Evolutionary conservation across 2,113 vertebrate species (phyloP), one percentile per base, ranked within the genome.

Genomic region (Gila orcuttii): DNA sequence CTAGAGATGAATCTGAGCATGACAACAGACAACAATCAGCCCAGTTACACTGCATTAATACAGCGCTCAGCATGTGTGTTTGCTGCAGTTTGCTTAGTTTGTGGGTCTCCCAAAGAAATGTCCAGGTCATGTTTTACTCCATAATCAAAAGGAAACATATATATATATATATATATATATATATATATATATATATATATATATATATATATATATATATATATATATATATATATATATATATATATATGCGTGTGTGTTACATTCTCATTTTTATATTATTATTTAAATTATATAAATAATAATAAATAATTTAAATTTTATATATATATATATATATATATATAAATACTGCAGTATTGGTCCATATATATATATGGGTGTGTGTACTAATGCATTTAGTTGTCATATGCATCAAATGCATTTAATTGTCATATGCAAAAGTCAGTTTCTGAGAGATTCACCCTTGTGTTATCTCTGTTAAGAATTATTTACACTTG

Each of bases 1-100:
- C n/a, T 62, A 60, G 52, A 28, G 55, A 73, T 59, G 31, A 71
- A 75, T 36, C 59, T 60, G 33, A 83, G 47, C 36, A 25, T 17
- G 7, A 57, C 47, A n/a, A 25, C 82, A 31, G 71, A 75, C 82
- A 75, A 84, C 82, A 75, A 59, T 60, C 68, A 76, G 33, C 52
- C 69, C 71, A 74, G 69, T 75, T 19, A 60, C 31, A 75, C 42
- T 11, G 50, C 71, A 76, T 84, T 55, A 13, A 57, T 31, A 45
- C 82, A 84, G 59, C 42, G 7, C 50, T 31, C 25, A 11, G 74
- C 7, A 5, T 33, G 45, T 52, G n/a, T 76, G 42, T 50, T 69
- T 39, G 31, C 28, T 75, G 71, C 3, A 0, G 11, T 5, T 45
- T 1, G 2, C 45, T 75, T 42, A 42, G 39, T 42, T 25, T 28